Base-by-base conservation (phyloP, 1,140 invertebrate species). In the Pomacea maculata region DNA sequence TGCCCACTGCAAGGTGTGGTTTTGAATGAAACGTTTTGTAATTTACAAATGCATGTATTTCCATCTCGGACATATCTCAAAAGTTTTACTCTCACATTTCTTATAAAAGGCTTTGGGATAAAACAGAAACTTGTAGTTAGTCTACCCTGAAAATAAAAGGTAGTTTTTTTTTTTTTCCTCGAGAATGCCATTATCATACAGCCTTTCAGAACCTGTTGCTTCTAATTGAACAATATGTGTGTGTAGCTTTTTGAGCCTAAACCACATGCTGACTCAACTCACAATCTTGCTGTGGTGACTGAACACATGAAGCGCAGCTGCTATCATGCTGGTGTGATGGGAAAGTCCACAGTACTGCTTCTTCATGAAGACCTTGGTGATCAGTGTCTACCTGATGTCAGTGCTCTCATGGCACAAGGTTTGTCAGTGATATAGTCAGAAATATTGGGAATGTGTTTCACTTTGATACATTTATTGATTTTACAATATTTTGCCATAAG, bases 231-330 rank as follows among this genome's bases (percentile, higher is more conserved):
- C 57, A 3, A 61, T 73, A 52, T n/a, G 45, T 29, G 55, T 74
- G 29, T 71, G 19, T n/a, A 91, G 87, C 80, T 90, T 54, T 91
- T 87, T 84, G 90, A 91, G 63, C 89, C 87, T 45, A 90, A 89
- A 70, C 85, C 86, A 29, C 87, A 87, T 75, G 82, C 83, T 17
- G 85, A 87, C 55, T 21, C 81, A 9, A 72, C 75, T 7, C 87
- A 87, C 77, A 90, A 87, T 75, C 77, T 86, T 57, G 64, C 75
- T 54, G 84, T 89, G 57, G 82, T 90, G 11, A 80, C 82, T 6
- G 86, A 88, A 64, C 86, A 90, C 80, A 88, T 91, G 29, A 89
- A 88, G 68, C 78, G 86, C n/a, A 87, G 87, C 14, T 90, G 88
- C 83, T 83, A 88, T 52, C 86, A 87, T 75, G 88, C 89, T 55